Evolutionary conservation across 2,797 vertebrate species (phyloP), one percentile per base, ranked within the genome.

Genomic region (Chelmon rostratus): DNA sequence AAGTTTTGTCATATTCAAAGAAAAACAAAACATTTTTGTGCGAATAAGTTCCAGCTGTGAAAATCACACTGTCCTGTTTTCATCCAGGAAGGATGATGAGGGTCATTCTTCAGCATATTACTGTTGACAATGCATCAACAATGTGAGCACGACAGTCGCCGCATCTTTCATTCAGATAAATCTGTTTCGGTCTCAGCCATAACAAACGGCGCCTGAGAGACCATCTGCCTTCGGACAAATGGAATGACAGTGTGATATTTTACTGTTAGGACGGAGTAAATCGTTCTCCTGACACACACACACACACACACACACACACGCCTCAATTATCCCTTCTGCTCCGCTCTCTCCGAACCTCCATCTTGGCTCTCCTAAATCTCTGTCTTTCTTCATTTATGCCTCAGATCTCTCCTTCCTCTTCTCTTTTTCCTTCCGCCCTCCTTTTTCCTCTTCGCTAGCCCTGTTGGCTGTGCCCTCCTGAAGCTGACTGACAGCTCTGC

Each of bases 111-210:
- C 61, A 77, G 47, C 49, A 23, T 18, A 54, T 67, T 65, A 72
- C 18, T 47, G 66, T 76, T 64, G 70, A 80, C 70, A 44, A 57
- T 23, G 57, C 40, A 74, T 84, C 75, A 70, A 59, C 56, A 68
- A 16, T 58, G 47, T 15, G 35, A 52, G 73, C 67, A 25, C 25
- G 66, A 82, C 28, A 53, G 46, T 78, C 31, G n/a, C 61, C 40
- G 31, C 66, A 83, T 86, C 82, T 72, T 81, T 89, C 71, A 86
- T 86, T 89, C 72, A 61, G 78, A 74, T 73, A 28, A 62, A 85
- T 85, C 58, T 65, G 76, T 80, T 87, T 76, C 37, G 2, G 67
- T 40, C 50, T 59, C 40, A 38, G 77, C 44, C 61, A 15, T 87
- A 77, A 89, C 72, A 84, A 78, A 84, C 38, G 35, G 40, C 0